Percentiles rank a stretch among this genome's conserved stretches.
These are phyloP conservation scores for Oscheius sp. DNA, from an alignment of 2,888 invertebrate genomes.

Conservation along the genomic window DNA sequence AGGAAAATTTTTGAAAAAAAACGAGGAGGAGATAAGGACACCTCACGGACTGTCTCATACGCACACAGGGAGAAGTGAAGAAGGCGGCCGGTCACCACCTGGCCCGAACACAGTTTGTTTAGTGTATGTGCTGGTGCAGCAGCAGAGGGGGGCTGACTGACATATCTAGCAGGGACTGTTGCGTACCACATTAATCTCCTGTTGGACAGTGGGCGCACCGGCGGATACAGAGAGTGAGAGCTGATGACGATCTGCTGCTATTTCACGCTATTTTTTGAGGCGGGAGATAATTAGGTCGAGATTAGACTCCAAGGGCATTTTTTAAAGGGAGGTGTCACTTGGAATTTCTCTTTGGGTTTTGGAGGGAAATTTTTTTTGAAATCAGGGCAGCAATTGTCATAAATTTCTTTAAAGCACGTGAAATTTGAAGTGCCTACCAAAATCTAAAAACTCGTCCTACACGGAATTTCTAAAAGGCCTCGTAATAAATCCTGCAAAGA, in stretches of 20 bases:
- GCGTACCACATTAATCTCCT: too few relatives aligned
- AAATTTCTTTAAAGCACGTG: too few relatives aligned
- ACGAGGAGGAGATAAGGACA: background rate
- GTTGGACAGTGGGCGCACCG: background rate
- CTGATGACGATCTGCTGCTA: background rate
- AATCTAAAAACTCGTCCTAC: too few relatives aligned
- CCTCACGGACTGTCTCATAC: slow-evolving; percentile 12
- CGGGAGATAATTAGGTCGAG: too few relatives aligned
- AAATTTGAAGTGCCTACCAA: too few relatives aligned
- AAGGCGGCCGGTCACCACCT: slow-evolving; percentile 24
- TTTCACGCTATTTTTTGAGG: background rate
- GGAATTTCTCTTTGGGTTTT: too few relatives aligned
- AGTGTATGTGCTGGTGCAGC: background rate
- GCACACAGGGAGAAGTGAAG: background rate
- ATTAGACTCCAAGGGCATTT: background rate
- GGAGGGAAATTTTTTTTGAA: too few relatives aligned
- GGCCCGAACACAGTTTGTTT: slow-evolving; percentile 27
- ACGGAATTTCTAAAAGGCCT: too few relatives aligned
- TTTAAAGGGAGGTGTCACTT: background rate
- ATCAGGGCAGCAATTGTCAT: too few relatives aligned
- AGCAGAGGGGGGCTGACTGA: too few relatives aligned
- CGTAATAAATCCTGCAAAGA: too few relatives aligned
- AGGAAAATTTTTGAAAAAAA: background rate
- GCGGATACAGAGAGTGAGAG: background rate
- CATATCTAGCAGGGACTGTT: too few relatives aligned